Base-by-base conservation (phyloP, 1,140 invertebrate species). In the Ylistrum balloti region DNA sequence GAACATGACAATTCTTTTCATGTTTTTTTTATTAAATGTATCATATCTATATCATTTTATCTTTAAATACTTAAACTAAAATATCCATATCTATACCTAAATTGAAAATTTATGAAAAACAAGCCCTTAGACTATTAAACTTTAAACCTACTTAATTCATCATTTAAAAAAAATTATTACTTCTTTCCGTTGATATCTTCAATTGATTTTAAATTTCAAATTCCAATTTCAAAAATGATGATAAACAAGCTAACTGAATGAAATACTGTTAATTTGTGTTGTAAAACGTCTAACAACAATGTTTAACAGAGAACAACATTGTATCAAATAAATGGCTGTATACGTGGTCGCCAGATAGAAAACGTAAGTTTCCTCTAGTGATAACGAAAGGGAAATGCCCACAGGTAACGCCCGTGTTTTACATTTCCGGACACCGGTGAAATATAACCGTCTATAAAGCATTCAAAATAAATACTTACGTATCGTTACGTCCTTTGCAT, bases 401-500 rank as follows among this genome's bases (percentile, higher is more conserved):
- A 74, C 56, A 74, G 56, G 56, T 74, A 74, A 74, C n/a, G 22
- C 22, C 56, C 56, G 56, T 74, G 56, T 74, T 74, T 74, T 74
- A 74, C 56, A 74, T 74, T 74, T 74, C 56, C 56, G 56, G 33
- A 87, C 33, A 38, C 33, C n/a, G 33, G 35, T 87, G 17, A 34
- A 87, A 87, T 87, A 38, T 20, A n/a, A 85, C 48, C 85, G 17
- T 22, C 22, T 89, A 28, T 38, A 13, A 20, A 22, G 11, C 33
- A 28, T 22, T 35, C 22, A 86, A 74, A 38, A 33, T 87, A 33
- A n/a, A 86, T 90, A 98, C 98, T 98, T 97, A 98, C 98, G 98
- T 96, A 98, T 98, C 97, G 97, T 97, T 93, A 98, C 98, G 96
- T 97, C 97, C 96, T 98, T 98, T 86, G 98, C 98, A 96, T 98